A percentile compares a stretch with the other conserved stretches of the same genome.
These are phyloP conservation scores for Varanus komodoensis DNA, from an alignment of 2,113 vertebrate genomes.

Conservation along the genomic window DNA sequence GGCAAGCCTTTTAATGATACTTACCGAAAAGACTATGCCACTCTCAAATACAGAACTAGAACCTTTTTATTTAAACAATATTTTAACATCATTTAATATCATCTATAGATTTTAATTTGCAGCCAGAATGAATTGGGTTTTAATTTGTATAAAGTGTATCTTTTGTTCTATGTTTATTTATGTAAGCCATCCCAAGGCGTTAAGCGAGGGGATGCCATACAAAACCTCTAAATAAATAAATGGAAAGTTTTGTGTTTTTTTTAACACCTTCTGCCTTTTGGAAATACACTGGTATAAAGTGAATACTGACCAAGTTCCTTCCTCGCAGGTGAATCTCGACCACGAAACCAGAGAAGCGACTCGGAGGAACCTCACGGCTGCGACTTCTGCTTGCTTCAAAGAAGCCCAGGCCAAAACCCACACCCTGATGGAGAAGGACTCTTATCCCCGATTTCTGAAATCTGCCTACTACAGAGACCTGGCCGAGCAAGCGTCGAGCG, in stretches of 20 bases:
- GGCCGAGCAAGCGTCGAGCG: slow-evolving; percentile 65
- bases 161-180: too few species aligned
- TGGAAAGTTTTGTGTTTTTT: neutral
- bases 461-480: slow-evolving; percentile 80
- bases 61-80: too few species aligned
- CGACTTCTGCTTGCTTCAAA: slow-evolving; percentile 74
- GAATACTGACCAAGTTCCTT: slow-evolving; percentile 4
- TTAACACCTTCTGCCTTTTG: accelerated
- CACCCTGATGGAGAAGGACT: slow-evolving; percentile 86
- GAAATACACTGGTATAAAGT: accelerated
- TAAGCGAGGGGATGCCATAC: too few species aligned
- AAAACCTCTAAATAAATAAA: too few species aligned
- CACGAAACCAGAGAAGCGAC: slow-evolving; percentile 83
- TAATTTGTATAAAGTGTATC: too few species aligned
- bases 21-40: neutral
- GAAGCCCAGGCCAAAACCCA: slow-evolving; percentile 80
- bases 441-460: slow-evolving; percentile 82
- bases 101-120: too few species aligned
- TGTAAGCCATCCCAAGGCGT: too few species aligned
- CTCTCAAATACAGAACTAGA: neutral
- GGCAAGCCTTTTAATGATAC: neutral
- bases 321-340: slow-evolving; percentile 85
- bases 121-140: too few species aligned
- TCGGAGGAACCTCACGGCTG: slow-evolving; percentile 68
- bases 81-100: too few species aligned